Conservation (phyloP, 1,140 invertebrate genomes). For the Heliconius nattereri region DNA sequence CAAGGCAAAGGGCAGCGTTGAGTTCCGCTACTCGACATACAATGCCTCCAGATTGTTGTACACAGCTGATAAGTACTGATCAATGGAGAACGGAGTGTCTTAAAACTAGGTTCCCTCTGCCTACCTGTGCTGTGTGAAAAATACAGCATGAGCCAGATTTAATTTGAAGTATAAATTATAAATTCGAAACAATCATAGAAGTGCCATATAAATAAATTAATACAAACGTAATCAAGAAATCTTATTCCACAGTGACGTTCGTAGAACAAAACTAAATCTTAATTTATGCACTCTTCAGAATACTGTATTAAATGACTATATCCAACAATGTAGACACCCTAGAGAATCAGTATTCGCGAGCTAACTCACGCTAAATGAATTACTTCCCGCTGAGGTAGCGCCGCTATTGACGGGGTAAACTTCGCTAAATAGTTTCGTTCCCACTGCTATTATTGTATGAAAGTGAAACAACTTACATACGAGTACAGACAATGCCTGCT, state of each 20-base stretch:
- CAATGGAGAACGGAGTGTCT: no score
- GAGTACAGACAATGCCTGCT: slow-evolving; percentile 54
- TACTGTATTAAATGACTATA: slow-evolving; percentile 40
- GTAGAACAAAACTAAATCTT: slow-evolving; percentile 1
- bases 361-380: slow-evolving; percentile 74
- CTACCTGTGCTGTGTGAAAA: no score
- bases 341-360: slow-evolving; percentile 56
- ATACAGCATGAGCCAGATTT: no score
- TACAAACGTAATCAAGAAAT: background rate
- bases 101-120: no score
- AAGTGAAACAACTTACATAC: slow-evolving; percentile 66
- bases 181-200: background rate
- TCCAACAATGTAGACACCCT: slow-evolving; percentile 44
- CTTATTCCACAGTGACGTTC: background rate
- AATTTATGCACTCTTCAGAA: slow-evolving; percentile 30
- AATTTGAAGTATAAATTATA: background rate
- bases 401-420: slow-evolving; percentile 74
- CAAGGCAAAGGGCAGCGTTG: no score
- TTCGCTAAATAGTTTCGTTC: slow-evolving; percentile 78
- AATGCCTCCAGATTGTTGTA: no score
- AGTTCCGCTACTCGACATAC: no score
- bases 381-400: slow-evolving; percentile 71
- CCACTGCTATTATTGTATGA: slow-evolving; percentile 72
- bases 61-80: no score
- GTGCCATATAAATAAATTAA: background rate